Conservation (phyloP, 2,888 invertebrate genomes). For the Lysandra coridon region DNA sequence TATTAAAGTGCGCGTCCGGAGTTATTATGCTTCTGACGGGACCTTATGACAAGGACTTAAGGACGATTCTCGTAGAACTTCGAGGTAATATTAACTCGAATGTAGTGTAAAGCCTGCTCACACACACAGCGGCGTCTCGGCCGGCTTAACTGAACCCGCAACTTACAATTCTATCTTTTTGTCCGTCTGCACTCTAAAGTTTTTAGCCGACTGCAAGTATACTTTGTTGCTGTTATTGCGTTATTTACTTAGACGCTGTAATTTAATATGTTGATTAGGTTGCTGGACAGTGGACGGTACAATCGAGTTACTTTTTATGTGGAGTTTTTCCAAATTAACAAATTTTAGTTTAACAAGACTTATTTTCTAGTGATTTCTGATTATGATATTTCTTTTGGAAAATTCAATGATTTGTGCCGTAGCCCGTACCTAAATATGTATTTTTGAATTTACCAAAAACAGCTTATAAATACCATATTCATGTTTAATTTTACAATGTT, state of each 20-base stretch:
- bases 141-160: conserved; percentile 53
- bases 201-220: conserved; percentile 15
- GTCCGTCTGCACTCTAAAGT: conserved; percentile 49
- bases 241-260: background rate
- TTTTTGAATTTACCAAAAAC: too few species aligned
- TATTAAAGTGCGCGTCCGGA: background rate
- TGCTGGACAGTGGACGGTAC: background rate
- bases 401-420: too few species aligned
- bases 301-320: background rate
- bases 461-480: too few species aligned
- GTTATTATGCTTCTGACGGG: background rate
- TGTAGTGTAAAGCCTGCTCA: conserved; percentile 21
- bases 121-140: conserved; percentile 44
- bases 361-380: too few species aligned
- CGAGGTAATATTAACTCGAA: background rate
- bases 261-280: background rate
- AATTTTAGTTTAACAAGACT: too few species aligned
- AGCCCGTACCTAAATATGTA: too few species aligned
- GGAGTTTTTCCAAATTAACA: background rate
- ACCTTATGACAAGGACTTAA: background rate
- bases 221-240: conserved; percentile 14
- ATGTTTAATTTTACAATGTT: background rate
- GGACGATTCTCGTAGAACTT: background rate
- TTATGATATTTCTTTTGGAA: too few species aligned
- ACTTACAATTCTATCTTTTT: conserved; percentile 59